Conservation (phyloP, 2,888 invertebrate genomes). For the Mamestra brassicae region DNA sequence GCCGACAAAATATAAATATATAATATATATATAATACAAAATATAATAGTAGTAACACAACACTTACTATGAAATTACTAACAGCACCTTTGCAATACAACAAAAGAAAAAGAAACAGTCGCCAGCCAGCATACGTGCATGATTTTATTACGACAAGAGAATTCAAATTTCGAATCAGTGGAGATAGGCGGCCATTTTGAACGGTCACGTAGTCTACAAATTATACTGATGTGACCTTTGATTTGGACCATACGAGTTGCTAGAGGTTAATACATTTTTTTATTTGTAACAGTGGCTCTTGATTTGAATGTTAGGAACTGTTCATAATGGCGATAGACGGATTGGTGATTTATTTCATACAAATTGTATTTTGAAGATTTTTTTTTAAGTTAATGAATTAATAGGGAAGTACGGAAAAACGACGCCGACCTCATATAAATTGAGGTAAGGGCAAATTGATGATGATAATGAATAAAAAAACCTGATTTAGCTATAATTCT, state of each 20-base stretch:
- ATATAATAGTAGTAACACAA: background rate
- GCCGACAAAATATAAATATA: too few relatives aligned
- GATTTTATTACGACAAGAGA: constrained; percentile 88
- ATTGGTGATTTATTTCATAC: background rate
- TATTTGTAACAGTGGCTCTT: constrained; percentile 81
- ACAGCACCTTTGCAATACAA: constrained; percentile 16
- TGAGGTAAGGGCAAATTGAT: too few relatives aligned
- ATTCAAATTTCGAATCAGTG: constrained; percentile 87
- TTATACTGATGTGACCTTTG: constrained; percentile 89
- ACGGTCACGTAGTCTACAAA: constrained; percentile 86
- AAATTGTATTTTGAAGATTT: background rate
- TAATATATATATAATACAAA: too few relatives aligned
- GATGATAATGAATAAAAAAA: too few relatives aligned
- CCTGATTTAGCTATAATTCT: too few relatives aligned
- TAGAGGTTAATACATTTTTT: constrained; percentile 85
- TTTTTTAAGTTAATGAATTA: too few relatives aligned
- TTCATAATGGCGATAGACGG: constrained; percentile 51
- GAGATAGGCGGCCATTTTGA: constrained; percentile 81
- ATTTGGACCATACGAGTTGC: constrained; percentile 79
- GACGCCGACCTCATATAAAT: too few relatives aligned
- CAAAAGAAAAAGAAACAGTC: constrained; percentile 67
- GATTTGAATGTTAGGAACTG: constrained; percentile 74
- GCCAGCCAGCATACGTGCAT: constrained; percentile 79
- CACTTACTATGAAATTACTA: constrained; percentile 17
- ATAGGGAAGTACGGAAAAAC: too few relatives aligned